Base-by-base conservation (phyloP, 2,113 vertebrate species). In the Megalops atlanticus region DNA sequence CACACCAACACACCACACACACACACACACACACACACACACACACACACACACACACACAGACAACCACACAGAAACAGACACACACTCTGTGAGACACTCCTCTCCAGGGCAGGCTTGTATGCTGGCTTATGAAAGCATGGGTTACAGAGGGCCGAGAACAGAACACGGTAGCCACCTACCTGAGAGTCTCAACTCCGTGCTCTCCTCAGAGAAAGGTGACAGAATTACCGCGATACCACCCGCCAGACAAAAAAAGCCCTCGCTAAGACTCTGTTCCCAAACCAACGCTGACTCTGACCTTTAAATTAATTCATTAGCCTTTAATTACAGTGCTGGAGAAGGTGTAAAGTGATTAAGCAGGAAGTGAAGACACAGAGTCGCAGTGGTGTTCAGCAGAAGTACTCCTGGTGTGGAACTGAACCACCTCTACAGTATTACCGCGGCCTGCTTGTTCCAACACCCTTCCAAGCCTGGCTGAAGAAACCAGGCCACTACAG, bases 1-100 rank as follows among this genome's bases (percentile, higher is more conserved):
- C 85, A 87, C 76, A 52, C 76, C n/a, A n/a, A 79, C 84, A 79
- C 8, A 27, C 24, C n/a, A 31, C 54, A 8, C n/a, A 31, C n/a
- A n/a, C n/a, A n/a, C n/a, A n/a, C n/a, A n/a, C n/a, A n/a, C n/a
- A n/a, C n/a, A n/a, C n/a, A n/a, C n/a, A n/a, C n/a, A n/a, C n/a
- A n/a, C n/a, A n/a, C n/a, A n/a, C n/a, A n/a, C n/a, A n/a, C n/a
- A n/a, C n/a, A n/a, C n/a, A n/a, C n/a, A n/a, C n/a, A n/a, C n/a
- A n/a, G n/a, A n/a, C n/a, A n/a, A n/a, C n/a, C n/a, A n/a, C n/a
- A n/a, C n/a, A n/a, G n/a, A n/a, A n/a, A 64, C 74, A 80, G 24
- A n/a, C n/a, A n/a, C n/a, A n/a, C n/a, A n/a, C n/a, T n/a, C n/a
- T n/a, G n/a, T n/a, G n/a, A n/a, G n/a, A n/a, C n/a, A n/a, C n/a